Percentiles rank a stretch among this genome's conserved stretches.
Conservation (phyloP, 2,113 vertebrate genomes). For the Seriola aureovittata region DNA sequence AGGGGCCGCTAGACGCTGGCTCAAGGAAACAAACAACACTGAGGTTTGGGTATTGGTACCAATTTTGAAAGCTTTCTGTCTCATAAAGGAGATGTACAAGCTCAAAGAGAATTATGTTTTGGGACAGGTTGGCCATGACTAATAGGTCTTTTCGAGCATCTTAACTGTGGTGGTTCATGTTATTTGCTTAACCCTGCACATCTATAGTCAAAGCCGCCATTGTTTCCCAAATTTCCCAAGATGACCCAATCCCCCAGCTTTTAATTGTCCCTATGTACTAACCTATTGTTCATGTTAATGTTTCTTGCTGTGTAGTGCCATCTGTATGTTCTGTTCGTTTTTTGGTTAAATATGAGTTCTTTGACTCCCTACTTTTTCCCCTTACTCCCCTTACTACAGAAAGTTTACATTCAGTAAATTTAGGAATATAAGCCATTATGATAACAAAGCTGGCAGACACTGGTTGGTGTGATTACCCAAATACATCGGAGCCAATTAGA, state of each 20-base stretch:
- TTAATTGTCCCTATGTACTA: background rate
- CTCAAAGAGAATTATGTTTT: background rate
- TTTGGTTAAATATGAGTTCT: background rate
- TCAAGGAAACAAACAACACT: background rate
- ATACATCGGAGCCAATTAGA: slow-evolving; percentile 55
- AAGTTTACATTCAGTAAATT: background rate
- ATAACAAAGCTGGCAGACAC: slow-evolving; percentile 25
- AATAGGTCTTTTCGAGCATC: background rate
- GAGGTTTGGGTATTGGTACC: background rate
- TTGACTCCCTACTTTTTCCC: background rate
- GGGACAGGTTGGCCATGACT: background rate
- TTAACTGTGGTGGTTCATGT: background rate
- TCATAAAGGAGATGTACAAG: background rate
- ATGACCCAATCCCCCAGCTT: background rate
- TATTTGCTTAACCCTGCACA: background rate
- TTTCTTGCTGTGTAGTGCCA: background rate
- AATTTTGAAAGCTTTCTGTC: background rate
- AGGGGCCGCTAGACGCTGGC: background rate
- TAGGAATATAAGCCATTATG: background rate
- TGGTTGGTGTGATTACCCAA: slow-evolving; percentile 33
- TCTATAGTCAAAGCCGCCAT: background rate
- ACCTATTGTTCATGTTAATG: background rate
- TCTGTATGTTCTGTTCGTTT: background rate
- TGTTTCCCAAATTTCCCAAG: background rate
- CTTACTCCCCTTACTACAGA: background rate